Evolutionary conservation across 2,888 invertebrate genomes (phyloP), one percentile per base, ranked within the genome.

Genomic region (Acleris laterana): DNA sequence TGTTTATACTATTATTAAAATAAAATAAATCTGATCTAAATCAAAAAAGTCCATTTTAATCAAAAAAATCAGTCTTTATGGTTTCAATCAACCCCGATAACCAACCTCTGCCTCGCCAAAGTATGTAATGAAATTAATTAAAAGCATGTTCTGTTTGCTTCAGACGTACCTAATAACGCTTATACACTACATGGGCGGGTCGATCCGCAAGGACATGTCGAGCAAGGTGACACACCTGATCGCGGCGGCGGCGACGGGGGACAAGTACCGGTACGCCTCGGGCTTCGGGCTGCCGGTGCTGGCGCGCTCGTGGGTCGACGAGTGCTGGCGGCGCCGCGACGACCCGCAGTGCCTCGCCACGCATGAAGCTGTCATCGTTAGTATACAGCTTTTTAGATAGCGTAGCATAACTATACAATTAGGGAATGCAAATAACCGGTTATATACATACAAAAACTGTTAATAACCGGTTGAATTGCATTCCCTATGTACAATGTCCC

Each of bases 171-270:
- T 98, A 85, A 97, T 98, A 77, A 96, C 96, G 76, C 93, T 98
- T 85, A 97, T 99, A 77, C 99, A 99, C 93, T 96, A 96, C 85
- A 99, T 99, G 99, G 98, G 98, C 76, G 99, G 99, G 57, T 98
- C 98, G 77, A 97, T 99, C 80, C 95, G 98, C 72, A 97, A 97
- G 90, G 98, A 99, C 82, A 96, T 98, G 95, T 95, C 95, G 70
- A 95, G 95, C 66, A 96, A 96, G 83, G 97, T 98, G 74, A 99
- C 99, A 62, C 99, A 99, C 94, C 94, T 99, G 74, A 97, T 99
- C 75, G 97, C 99, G 71, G 97, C 97, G 79, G 95, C 95, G 77
- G 96, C 97, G 77, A 96, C 96, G 55, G 98, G 98, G 69, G 97
- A 97, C 77, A 99, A 99, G 93, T 99, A 99, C 89, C 96, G 97